phyloP scores from a whole-genome alignment of 2,888 invertebrate species.

The Ochropleura leucogaster region DNA sequence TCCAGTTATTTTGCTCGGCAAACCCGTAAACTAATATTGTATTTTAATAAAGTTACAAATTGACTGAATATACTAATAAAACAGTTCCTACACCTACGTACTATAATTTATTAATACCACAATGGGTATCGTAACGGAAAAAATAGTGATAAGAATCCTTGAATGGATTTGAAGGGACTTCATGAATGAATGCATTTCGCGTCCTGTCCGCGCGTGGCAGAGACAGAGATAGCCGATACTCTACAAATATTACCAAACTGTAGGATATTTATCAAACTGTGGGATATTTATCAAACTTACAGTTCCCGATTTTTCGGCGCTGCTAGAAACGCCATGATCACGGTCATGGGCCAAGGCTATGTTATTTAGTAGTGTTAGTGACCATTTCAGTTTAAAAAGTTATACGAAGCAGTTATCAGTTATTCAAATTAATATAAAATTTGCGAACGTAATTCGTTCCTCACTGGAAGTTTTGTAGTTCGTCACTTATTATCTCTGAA shows the following conservation, averaged over 20 bases:
- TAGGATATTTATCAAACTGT: background rate
- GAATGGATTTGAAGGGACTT: constrained; percentile 61
- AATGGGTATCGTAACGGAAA: constrained; percentile 55
- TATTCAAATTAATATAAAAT: no score
- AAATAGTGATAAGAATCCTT: constrained; percentile 61
- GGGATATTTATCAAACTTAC: no score
- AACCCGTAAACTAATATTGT: background rate
- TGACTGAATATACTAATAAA: background rate
- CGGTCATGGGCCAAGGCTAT: no score
- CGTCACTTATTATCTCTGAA: background rate
- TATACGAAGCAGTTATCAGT: no score
- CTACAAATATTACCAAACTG: constrained; percentile 9
- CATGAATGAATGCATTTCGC: constrained; percentile 61
- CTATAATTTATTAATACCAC: constrained; percentile 42
- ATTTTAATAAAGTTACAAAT: background rate
- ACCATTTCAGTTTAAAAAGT: no score
- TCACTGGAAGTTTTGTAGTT: background rate
- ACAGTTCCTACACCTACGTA: constrained; percentile 37
- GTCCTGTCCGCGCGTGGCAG: constrained; percentile 31
- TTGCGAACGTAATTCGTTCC: background rate
- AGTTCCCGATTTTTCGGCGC: no score
- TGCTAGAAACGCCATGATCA: no score
- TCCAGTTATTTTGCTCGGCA: background rate
- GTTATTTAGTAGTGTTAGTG: no score
- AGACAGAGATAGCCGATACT: constrained; percentile 16